These are phyloP conservation scores for Podarcis cretensis DNA, from an alignment of 2,113 vertebrate species.

Conservation along the genomic window DNA sequence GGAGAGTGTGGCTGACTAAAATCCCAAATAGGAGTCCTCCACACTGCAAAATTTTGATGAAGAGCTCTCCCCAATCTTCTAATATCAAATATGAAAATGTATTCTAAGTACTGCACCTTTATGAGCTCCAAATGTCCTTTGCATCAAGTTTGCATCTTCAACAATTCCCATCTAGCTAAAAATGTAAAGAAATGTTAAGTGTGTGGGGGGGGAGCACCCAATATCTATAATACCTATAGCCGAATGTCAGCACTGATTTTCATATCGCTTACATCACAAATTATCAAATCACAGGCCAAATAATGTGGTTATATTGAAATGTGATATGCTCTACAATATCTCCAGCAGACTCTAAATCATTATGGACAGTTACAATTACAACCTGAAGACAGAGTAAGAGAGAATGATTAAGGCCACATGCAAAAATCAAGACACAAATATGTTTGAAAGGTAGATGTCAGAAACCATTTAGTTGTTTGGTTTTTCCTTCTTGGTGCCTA, in stretches of 20 bases:
- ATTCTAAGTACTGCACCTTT: neutral
- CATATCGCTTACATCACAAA: neutral
- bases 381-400: conserved; percentile 11
- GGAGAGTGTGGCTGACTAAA: too few relatives aligned
- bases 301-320: conserved; percentile 5
- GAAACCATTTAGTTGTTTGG: conserved; percentile 29
- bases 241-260: neutral
- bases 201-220: neutral
- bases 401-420: conserved; percentile 17
- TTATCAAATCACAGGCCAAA: conserved; percentile 5
- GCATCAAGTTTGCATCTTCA: neutral
- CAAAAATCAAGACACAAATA: conserved; percentile 39
- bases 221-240: neutral
- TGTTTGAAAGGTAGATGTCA: conserved; percentile 42
- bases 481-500: conserved; percentile 28
- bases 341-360: conserved; percentile 24
- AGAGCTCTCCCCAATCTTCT: neutral
- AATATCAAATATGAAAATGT: neutral
- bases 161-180: neutral
- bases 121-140: neutral
- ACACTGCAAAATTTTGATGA: neutral
- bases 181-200: neutral
- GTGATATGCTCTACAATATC: conserved; percentile 6
- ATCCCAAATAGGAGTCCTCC: too few relatives aligned
- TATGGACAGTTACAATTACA: conserved; percentile 26